Conservation (phyloP, 2,797 vertebrate genomes). For the Spinus pinus region DNA sequence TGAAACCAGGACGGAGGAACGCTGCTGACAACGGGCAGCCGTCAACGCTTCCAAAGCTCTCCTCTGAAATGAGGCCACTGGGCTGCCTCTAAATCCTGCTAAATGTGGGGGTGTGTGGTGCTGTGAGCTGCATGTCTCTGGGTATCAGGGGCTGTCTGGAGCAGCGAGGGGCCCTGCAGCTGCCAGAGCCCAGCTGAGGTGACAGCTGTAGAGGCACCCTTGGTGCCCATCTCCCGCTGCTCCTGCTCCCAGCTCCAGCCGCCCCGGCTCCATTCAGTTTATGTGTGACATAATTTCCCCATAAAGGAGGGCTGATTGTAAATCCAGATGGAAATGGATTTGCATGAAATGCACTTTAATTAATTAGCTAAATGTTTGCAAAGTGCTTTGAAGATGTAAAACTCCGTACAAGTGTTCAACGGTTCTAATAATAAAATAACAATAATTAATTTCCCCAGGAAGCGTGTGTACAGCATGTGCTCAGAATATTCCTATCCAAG, state of each 20-base stretch:
- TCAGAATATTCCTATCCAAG: background rate
- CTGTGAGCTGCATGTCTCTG: background rate
- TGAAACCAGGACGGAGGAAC: background rate
- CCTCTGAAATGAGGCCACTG: background rate
- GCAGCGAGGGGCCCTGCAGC: background rate
- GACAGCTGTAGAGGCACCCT: background rate
- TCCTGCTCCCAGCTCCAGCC: background rate
- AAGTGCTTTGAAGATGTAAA: slow-evolving; percentile 61
- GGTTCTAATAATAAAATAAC: slow-evolving; percentile 56
- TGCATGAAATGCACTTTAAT: slow-evolving; percentile 63
- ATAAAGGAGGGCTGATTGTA: slow-evolving; percentile 47
- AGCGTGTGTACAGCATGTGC: background rate
- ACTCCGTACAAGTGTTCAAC: background rate
- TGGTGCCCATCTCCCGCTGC: background rate
- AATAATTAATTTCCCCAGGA: slow-evolving; percentile 60
- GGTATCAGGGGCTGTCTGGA: background rate
- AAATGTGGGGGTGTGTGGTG: background rate
- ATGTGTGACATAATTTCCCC: background rate
- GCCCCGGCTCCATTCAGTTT: background rate
- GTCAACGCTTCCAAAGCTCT: background rate
- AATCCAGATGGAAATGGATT: slow-evolving; percentile 58
- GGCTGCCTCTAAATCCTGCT: background rate
- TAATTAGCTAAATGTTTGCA: slow-evolving; percentile 60
- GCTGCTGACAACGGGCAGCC: background rate
- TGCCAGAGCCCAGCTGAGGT: background rate